These are phyloP conservation scores for Myiothlypis chrysogaster DNA, from an alignment of 2,797 vertebrate species.

Conservation along the genomic window DNA sequence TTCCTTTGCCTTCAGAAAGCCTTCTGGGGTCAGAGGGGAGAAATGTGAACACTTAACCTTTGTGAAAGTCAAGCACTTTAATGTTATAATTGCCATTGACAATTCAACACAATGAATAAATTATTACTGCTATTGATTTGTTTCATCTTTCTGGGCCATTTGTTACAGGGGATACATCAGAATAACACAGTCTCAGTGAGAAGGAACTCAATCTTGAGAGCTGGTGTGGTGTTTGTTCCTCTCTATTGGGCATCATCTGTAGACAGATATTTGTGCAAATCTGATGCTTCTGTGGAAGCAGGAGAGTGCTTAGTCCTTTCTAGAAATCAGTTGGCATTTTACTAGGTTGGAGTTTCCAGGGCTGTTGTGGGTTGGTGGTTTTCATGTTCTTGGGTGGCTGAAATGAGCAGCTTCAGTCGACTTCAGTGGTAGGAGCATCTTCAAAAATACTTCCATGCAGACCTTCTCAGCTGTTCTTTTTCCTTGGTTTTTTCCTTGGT, in stretches of 20 bases:
- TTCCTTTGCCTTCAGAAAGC: neutral
- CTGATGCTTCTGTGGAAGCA: neutral
- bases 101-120: slow-evolving; percentile 14
- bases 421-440: neutral
- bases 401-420: neutral
- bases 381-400: neutral
- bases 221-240: neutral
- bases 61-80: neutral
- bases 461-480: neutral
- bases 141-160: slow-evolving; percentile 12
- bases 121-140: slow-evolving; percentile 26
- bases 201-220: neutral
- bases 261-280: neutral
- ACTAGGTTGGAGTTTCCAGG: neutral
- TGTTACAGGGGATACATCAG: neutral
- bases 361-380: neutral
- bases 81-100: neutral
- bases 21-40: neutral
- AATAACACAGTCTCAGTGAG: neutral
- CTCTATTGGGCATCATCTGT: neutral
- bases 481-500: neutral
- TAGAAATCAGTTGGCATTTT: neutral
- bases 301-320: neutral
- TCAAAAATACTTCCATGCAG: neutral
- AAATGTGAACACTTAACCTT: neutral